Evolutionary conservation across 1,140 invertebrate genomes (phyloP), one percentile per base, ranked within the genome.

Genomic region (Manduca sexta): DNA sequence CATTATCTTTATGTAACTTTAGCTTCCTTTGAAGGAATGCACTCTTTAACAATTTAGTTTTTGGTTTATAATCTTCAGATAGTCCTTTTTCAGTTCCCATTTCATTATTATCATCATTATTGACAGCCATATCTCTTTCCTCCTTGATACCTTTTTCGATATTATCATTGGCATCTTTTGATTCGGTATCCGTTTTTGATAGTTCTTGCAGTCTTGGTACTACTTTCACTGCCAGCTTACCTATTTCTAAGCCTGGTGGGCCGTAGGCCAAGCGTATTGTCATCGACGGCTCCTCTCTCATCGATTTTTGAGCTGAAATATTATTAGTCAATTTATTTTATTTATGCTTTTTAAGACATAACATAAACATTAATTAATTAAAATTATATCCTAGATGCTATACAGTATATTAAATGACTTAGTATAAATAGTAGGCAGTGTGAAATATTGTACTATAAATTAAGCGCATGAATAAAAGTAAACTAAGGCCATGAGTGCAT

Each of bases 341-440:
- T 2, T 2, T n/a, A 13, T n/a, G 10, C 10, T 2, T 6, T 3
- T 35, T 3, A 12, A 35, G 12, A 35, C 4, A 31, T 31, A 10
- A 31, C 12, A 10, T 2, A 31, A 31, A 31, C 8, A 8, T 10
- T 31, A 10, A 31, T 31, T 4, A 31, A 31, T 31, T n/a, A 10
- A n/a, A 2, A 10, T 31, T 31, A 10, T n/a, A 4, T 31, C 4
- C 30, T 10, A 31, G 12, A 31, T 2, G 8, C 12, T 31, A n/a
- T 31, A 8, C 2, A 31, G 1, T 8, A 5, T 1, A 31, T 31
- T 31, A 31, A 1, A 1, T 31, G 30, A 5, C 77, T 57, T 77
- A 74, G 41, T n/a, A n/a, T n/a, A n/a, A n/a, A n/a, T n/a, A n/a
- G n/a, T n/a, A n/a, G n/a, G n/a, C n/a, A n/a, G n/a, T n/a, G n/a